phyloP scores from a whole-genome alignment of 1,140 invertebrate species.

The Capitella teleta region DNA sequence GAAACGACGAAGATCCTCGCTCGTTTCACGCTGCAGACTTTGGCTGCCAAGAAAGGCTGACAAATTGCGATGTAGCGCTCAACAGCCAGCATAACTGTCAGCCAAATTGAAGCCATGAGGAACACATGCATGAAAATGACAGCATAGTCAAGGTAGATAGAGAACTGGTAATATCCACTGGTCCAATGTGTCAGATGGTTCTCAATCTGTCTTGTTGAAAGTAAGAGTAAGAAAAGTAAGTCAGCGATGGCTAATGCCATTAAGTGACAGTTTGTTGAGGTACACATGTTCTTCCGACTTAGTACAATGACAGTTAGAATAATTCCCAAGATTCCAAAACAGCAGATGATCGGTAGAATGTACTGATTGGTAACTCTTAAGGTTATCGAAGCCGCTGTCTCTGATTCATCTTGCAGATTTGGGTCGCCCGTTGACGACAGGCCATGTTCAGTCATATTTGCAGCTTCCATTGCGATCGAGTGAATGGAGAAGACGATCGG shows the following conservation, averaged over 20 bases:
- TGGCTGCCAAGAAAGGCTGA: constrained; percentile 7
- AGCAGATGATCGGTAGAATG: constrained; percentile 55
- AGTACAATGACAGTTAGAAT: constrained; percentile 61
- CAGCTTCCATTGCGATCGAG: too few species aligned
- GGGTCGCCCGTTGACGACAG: too few species aligned
- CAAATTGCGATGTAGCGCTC: constrained; percentile 14
- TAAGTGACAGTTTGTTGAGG: constrained; percentile 62
- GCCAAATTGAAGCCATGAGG: constrained; percentile 12
- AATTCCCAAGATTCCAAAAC: constrained; percentile 60
- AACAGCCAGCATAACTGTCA: constrained; percentile 12
- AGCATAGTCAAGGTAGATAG: constrained; percentile 12
- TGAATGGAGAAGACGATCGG: too few species aligned
- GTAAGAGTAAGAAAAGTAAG: constrained; percentile 55
- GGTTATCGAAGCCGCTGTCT: too few species aligned
- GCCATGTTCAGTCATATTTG: too few species aligned
- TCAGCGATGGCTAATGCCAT: constrained; percentile 62
- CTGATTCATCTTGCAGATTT: too few species aligned
- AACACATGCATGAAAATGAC: constrained; percentile 23
- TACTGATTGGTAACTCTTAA: too few species aligned
- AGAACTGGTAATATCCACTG: neutral
- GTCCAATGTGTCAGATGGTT: neutral
- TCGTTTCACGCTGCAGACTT: constrained; percentile 1
- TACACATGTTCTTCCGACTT: constrained; percentile 60
- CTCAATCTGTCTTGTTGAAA: constrained; percentile 19
- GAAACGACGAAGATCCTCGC: constrained; percentile 1